A percentile compares a stretch with the other conserved stretches of the same genome.
These are phyloP conservation scores for Seladonia tumulorum DNA, from an alignment of 2,888 invertebrate species.

Conservation along the genomic window DNA sequence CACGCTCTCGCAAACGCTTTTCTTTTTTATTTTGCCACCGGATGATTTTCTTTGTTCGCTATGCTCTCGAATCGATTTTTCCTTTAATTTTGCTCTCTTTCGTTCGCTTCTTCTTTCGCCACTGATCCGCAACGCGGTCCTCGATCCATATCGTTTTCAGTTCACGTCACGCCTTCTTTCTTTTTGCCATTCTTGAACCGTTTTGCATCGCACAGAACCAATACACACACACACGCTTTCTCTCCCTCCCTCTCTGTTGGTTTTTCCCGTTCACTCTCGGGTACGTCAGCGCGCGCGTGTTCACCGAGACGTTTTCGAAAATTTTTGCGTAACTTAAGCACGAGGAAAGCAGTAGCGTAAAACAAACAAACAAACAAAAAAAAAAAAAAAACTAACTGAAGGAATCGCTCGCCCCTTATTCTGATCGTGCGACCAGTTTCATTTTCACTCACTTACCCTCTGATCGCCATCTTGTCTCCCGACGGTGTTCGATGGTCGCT, in stretches of 20 bases:
- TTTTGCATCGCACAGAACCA: background rate
- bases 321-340: constrained; percentile 65
- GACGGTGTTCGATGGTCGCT: background rate
- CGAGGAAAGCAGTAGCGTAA: constrained; percentile 64
- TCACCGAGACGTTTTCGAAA: constrained; percentile 21
- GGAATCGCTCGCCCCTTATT: constrained; percentile 79
- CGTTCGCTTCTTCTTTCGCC: constrained; percentile 24
- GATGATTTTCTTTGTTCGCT: background rate
- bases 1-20: background rate
- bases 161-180: background rate
- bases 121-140: constrained; percentile 34
- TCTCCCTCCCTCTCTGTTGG: background rate
- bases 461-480: background rate
- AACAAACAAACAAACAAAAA: too few relatives aligned
- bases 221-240: background rate
- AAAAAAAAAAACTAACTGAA: constrained; percentile 64
- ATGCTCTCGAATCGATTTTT: constrained; percentile 15
- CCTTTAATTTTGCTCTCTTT: constrained; percentile 13
- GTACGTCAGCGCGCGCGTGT: constrained; percentile 2
- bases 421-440: constrained; percentile 52
- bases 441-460: constrained; percentile 3
- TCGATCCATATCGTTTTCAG: constrained; percentile 36
- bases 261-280: constrained; percentile 32
- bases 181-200: background rate
- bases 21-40: background rate